Conservation (phyloP, 2,797 vertebrate species). For the Hafferia zeledoni region DNA sequence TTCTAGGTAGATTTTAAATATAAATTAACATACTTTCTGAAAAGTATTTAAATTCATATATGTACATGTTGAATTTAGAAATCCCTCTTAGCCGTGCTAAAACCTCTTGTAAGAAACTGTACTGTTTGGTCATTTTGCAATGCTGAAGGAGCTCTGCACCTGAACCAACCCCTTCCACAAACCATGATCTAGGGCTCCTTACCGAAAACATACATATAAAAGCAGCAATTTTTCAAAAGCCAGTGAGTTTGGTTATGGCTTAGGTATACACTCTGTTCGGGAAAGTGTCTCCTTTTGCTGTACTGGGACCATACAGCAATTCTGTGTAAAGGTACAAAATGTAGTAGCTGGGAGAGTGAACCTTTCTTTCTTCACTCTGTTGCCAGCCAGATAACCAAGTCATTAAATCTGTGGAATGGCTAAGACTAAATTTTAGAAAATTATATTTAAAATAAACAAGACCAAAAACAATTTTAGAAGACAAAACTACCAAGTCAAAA, state of each 20-base stretch:
- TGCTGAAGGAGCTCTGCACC: not conserved
- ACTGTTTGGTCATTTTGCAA: not conserved
- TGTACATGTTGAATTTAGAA: not conserved
- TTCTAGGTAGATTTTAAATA: not conserved
- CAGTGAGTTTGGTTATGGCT: not conserved
- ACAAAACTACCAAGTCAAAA: not conserved
- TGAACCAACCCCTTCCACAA: not conserved
- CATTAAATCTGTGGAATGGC: not conserved
- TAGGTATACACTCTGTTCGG: not conserved
- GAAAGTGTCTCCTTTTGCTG: not conserved
- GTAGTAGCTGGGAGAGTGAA: not conserved
- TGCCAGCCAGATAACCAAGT: not conserved
- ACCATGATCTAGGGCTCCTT: not conserved
- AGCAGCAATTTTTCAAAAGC: not conserved
- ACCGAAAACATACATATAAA: accelerated
- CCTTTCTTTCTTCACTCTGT: not conserved
- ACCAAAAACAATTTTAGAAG: not conserved
- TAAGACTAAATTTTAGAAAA: not conserved
- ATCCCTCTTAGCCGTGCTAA: not conserved
- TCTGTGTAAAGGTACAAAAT: not conserved
- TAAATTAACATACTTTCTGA: not conserved
- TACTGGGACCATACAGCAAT: accelerated
- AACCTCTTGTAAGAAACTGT: not conserved
- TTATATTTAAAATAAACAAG: not conserved
- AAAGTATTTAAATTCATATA: not conserved